Conservation (phyloP, 2,888 invertebrate species). For the Cyclophora punctaria region DNA sequence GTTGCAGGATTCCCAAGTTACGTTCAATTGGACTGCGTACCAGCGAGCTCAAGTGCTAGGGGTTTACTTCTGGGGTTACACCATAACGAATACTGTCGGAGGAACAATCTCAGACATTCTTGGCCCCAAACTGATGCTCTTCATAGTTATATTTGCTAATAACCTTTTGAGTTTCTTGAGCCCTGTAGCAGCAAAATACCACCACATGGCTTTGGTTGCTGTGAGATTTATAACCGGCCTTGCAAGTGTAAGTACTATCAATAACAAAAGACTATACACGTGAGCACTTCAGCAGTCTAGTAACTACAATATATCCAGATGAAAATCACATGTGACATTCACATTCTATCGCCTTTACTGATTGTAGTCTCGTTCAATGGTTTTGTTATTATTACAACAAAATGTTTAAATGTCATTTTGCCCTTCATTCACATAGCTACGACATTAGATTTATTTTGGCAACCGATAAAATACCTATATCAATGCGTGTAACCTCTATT, state of each 20-base stretch:
- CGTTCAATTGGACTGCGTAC: constrained; percentile 54
- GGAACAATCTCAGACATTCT: constrained; percentile 9
- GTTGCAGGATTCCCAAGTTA: constrained; percentile 15
- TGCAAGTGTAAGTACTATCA: constrained; percentile 55
- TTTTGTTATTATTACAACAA: no score
- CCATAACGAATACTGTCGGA: constrained; percentile 36
- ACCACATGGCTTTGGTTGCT: constrained; percentile 10
- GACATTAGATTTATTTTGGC: no score
- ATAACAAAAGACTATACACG: no score
- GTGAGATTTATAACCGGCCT: constrained; percentile 68
- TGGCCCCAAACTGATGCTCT: constrained; percentile 6
- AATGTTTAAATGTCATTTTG: no score
- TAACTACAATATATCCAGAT: no score
- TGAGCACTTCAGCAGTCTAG: no score
- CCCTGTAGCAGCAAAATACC: constrained; percentile 10
- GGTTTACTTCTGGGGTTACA: constrained; percentile 76
- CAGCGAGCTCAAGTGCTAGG: constrained; percentile 72
- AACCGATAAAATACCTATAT: no score
- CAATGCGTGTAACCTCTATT: no score
- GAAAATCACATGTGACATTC: no score
- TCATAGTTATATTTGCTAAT: constrained; percentile 1
- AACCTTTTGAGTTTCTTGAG: constrained; percentile 8
- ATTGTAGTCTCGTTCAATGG: no score
- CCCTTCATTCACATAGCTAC: no score
- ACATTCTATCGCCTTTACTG: no score